Evolutionary conservation across 2,888 invertebrate species (phyloP).

Genomic region (Andrena dorsata): DNA sequence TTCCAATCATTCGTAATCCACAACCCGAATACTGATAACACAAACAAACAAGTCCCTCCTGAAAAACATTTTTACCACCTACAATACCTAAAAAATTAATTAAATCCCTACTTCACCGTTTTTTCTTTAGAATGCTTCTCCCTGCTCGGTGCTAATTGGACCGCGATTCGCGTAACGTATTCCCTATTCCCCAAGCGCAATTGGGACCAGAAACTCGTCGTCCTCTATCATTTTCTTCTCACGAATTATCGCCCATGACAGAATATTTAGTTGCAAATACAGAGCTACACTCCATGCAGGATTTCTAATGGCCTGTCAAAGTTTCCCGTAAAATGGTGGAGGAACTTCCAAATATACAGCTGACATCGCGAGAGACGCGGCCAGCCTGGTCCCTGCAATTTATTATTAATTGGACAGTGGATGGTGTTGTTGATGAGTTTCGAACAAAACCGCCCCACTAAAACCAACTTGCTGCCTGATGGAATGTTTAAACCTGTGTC

Average conservation of each 20-base stretch:
- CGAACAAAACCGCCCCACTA: background rate
- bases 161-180: background rate
- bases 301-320: slow-evolving; percentile 4
- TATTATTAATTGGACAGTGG: slow-evolving; percentile 2
- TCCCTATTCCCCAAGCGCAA: background rate
- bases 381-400: background rate
- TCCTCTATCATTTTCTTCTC: background rate
- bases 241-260: background rate
- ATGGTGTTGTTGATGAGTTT: slow-evolving; percentile 4
- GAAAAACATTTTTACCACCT: too few species aligned
- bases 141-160: background rate
- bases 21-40: too few species aligned
- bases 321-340: background rate
- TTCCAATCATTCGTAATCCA: too few species aligned
- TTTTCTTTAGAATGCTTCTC: background rate
- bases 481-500: background rate
- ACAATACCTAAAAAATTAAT: too few species aligned
- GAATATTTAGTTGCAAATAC: slow-evolving; percentile 4
- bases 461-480: background rate
- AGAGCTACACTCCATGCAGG: background rate
- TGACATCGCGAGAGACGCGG: background rate
- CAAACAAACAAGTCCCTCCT: too few species aligned
- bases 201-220: background rate
- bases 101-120: background rate
- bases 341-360: background rate